Base-by-base conservation (phyloP, 2,888 invertebrate species). In the Dastarcus helophoroides region DNA sequence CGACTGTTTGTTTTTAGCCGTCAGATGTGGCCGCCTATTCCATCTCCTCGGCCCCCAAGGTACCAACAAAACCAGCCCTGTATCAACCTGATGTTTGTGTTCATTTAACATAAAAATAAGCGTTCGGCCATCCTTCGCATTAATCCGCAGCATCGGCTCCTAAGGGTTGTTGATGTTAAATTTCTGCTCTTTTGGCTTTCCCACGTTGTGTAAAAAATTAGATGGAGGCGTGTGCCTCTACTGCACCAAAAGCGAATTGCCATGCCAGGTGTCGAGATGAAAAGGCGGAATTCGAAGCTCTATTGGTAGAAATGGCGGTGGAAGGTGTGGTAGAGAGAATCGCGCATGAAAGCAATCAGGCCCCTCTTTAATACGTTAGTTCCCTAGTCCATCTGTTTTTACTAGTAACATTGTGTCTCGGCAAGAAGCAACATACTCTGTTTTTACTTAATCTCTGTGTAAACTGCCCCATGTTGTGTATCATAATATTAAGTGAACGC, bases 381-480 rank as follows among this genome's bases (percentile, higher is more conserved):
- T 46, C 51, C 46, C 64, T 61, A 59, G 58, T 62, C 50, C 51
- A 54, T 53, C 55, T 65, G 64, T 65, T 65, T 65, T 64, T 62
- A 60, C 54, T 63, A 62, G 62, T 63, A 61, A 62, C 62, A 62
- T 60, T 60, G 60, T 53, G 58, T 56, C 63, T 56, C 58, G 56
- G 57, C 56, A 48, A 62, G 63, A 60, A 64, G 64, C 62, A 60
- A 63, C 63, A 62, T 61, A 58, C 56, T 52, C 58, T 67, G 67
- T 67, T 67, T 67, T 67, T 33, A 63, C 66, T 65, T 63, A 63
- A 63, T 65, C 64, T 60, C 74, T 79, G 79, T 78, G 79, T 80
- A 79, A 80, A 79, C 79, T 72, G 65, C 67, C 63, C 62, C 66
- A 75, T 79, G 79, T 79, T 79, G 79, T 80, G 79, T 79, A 76